Evolutionary conservation across 2,888 invertebrate species (phyloP), one percentile per base, ranked within the genome.

Genomic region (Nemoura dubitans): DNA sequence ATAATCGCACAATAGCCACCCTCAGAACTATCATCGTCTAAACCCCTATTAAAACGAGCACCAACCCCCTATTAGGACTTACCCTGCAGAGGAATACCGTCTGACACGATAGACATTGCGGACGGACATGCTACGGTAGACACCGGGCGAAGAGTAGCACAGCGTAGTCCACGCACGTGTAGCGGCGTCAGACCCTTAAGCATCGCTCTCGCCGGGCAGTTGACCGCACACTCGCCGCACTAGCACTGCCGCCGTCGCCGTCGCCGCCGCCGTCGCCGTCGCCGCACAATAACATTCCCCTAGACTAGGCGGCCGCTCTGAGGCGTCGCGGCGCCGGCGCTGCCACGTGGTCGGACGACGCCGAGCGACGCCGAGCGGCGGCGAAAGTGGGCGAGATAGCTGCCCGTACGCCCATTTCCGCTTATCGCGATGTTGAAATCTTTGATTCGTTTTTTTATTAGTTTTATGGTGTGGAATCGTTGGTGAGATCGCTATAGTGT

Each of bases 41-140:
- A n/a, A n/a, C n/a, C n/a, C n/a, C n/a, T n/a, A n/a, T n/a, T n/a
- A n/a, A n/a, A n/a, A n/a, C n/a, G n/a, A n/a, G n/a, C n/a, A n/a
- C n/a, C n/a, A n/a, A 36, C 5, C 36, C 36, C 36, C 36, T 36
- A 36, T 36, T 30, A 27, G 81, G 30, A 81, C 89, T 89, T 87
- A 89, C 89, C 89, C 89, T 29, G 89, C 83, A 30, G 85, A 85
- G 27, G 88, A 89, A 86, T 88, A 88, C 87, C 89, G 88, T 87
- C 89, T 26, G 2, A 76, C 84, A 7, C 84, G 87, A 85, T 87
- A 88, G 30, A 89, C 88, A 86, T 88, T 89, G 84, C 88, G 88
- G 88, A 88, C 88, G 88, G 89, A 89, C 89, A 89, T 89, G 86
- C 86, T 30, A 30, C n/a, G n/a, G 7, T 2, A 29, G n/a, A n/a